Evolutionary conservation across 2,888 invertebrate species (phyloP).

Genomic region (Leucoma salicis): DNA sequence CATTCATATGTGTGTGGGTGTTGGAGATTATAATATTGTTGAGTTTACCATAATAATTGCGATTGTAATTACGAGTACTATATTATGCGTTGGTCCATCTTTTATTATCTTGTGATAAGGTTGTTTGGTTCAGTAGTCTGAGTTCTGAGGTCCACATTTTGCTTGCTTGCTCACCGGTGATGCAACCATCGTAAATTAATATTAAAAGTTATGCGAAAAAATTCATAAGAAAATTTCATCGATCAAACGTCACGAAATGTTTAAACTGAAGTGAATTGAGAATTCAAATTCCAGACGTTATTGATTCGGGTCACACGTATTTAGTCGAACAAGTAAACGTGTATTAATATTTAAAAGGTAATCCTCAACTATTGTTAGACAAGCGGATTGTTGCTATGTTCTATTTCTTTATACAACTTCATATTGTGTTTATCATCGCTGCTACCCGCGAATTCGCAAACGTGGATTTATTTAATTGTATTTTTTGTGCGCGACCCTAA

Average conservation of each 20-base stretch:
- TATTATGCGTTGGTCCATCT: neutral
- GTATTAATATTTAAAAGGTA: slow-evolving; percentile 23
- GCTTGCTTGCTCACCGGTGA: too few relatives aligned
- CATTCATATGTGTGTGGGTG: slow-evolving; percentile 51
- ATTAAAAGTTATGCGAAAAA: slow-evolving; percentile 19
- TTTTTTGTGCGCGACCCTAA: too few relatives aligned
- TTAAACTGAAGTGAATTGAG: slow-evolving; percentile 17
- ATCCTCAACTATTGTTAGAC: slow-evolving; percentile 17
- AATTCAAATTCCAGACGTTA: slow-evolving; percentile 26
- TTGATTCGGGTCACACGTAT: slow-evolving; percentile 28
- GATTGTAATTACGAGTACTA: slow-evolving; percentile 36
- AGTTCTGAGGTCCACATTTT: too few relatives aligned
- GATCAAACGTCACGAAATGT: slow-evolving; percentile 21
- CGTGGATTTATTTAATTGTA: too few relatives aligned
- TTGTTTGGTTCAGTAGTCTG: too few relatives aligned
- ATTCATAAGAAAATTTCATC: slow-evolving; percentile 13
- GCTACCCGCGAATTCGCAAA: too few relatives aligned
- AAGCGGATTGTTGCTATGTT: too few relatives aligned
- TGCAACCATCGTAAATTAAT: slow-evolving; percentile 16
- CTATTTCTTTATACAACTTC: too few relatives aligned
- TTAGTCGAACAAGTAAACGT: slow-evolving; percentile 16
- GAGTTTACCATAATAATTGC: slow-evolving; percentile 36
- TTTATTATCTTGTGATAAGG: too few relatives aligned
- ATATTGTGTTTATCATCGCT: too few relatives aligned
- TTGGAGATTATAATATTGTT: slow-evolving; percentile 45